Conservation (phyloP, 2,888 invertebrate genomes). For the Tolmerus cingulatus region DNA sequence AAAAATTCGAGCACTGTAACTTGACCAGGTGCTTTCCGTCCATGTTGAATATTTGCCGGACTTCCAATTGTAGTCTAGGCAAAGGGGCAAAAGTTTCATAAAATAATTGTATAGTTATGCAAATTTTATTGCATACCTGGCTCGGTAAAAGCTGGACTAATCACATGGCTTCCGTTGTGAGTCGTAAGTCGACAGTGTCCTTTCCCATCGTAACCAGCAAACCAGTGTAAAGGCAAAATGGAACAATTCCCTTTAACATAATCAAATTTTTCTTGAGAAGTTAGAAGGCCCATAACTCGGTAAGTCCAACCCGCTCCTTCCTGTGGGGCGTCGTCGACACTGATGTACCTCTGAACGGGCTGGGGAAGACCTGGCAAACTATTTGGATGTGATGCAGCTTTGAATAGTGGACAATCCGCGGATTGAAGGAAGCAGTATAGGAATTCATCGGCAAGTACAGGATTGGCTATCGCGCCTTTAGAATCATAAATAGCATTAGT, state of each 20-base stretch:
- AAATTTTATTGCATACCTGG: conserved; percentile 65
- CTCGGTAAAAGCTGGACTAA: conserved; percentile 84
- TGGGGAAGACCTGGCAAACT: conserved; percentile 60
- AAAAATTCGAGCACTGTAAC: conserved; percentile 79
- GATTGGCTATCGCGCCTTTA: conserved; percentile 55
- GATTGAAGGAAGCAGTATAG: conserved; percentile 79
- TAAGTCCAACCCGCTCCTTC: conserved; percentile 61
- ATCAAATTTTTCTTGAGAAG: conserved; percentile 54
- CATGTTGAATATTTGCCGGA: conserved; percentile 84
- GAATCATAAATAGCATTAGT: conserved; percentile 63
- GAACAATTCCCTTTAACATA: conserved; percentile 64
- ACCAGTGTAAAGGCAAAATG: conserved; percentile 67
- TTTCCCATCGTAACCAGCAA: conserved; percentile 72
- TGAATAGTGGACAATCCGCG: conserved; percentile 74
- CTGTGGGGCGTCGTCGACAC: conserved; percentile 58
- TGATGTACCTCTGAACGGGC: conserved; percentile 59
- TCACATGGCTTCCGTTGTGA: conserved; percentile 76
- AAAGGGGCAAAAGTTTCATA: conserved; percentile 41
- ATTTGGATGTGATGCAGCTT: conserved; percentile 67
- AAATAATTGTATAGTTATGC: neutral
- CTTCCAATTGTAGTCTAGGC: conserved; percentile 76
- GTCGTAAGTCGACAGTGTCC: conserved; percentile 77
- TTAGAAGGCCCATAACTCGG: conserved; percentile 59
- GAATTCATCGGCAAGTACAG: conserved; percentile 71
- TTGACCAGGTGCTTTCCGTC: conserved; percentile 88